Base-by-base conservation (phyloP, 2,113 vertebrate species). In the Halichoeres trimaculatus region DNA sequence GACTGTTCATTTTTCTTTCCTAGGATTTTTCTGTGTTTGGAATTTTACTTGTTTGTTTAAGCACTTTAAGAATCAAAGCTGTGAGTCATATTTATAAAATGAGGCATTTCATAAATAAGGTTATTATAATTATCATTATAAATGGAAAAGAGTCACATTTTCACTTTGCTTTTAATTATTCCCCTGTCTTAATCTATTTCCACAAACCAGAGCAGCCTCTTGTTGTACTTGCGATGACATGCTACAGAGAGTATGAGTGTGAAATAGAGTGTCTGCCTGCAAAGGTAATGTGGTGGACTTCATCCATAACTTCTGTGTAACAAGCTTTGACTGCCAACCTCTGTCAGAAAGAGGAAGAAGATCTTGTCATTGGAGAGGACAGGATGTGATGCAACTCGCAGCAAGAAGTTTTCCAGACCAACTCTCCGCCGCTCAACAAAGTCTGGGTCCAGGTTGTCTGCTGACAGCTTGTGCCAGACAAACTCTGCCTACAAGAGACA, bases 371-470 rank as follows among this genome's bases (percentile, higher is more conserved):
- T 95, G 70, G 95, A 97, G 68, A 98, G 95, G 59, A 95, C 85
- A 13, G 95, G 93, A 92, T 98, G 97, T 8, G 96, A 96, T 80
- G 96, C 96, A 74, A 98, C 94, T 47, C 97, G 96, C 69, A 98
- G 78, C 58, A 98, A 91, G 80, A 98, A 98, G 89, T 97, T 98
- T 88, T 98, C 97, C 90, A 98, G 92, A 52, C 96, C 97, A 0
- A 97, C 95, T 78, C 97, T 92, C 69, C 97, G 91, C 81, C 97
- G 93, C 88, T 98, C 97, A 65, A 98, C 97, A 89, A 98, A 98
- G 86, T 98, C 97, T 3, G 97, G 97, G 89, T 98, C 97, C 85
- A 98, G 96, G 76, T 98, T 98, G 90, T 98, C 97, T 26, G 97
- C 96, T 13, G 97, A 95, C 17, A 98, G 90, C 80, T 98, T 98